Percentiles rank a stretch among this genome's conserved stretches.
These are phyloP conservation scores for Ormyrus pomaceus DNA, from an alignment of 2,888 invertebrate species.

Conservation along the genomic window DNA sequence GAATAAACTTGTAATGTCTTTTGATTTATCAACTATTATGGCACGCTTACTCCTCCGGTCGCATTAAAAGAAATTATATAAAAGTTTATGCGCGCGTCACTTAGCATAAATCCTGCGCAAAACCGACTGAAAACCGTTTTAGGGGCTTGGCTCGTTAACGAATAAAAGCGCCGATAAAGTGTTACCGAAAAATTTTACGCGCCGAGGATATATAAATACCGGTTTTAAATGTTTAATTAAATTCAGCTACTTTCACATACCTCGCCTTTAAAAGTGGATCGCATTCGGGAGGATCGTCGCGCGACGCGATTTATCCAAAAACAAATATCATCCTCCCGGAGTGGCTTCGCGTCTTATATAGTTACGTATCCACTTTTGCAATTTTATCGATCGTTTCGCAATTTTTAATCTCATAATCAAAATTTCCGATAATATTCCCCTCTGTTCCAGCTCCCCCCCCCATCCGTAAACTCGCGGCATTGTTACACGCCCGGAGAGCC, in stretches of 20 bases:
- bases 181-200: slow-evolving; percentile 11
- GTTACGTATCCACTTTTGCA: neutral
- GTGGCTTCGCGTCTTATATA: neutral
- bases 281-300: slow-evolving; percentile 8
- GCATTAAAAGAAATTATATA: too few species aligned
- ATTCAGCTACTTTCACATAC: slow-evolving; percentile 39
- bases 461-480: too few species aligned
- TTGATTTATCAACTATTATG: too few species aligned
- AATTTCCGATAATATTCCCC: too few species aligned
- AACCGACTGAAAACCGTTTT: neutral
- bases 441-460: too few species aligned
- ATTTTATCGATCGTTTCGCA: neutral
- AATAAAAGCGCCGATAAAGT: neutral
- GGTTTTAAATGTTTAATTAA: slow-evolving; percentile 27
- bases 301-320: neutral
- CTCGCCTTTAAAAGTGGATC: slow-evolving; percentile 37
- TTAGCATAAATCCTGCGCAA: too few species aligned
- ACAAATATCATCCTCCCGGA: slow-evolving; percentile 1
- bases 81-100: too few species aligned
- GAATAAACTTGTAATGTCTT: too few species aligned
- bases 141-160: slow-evolving; percentile 19
- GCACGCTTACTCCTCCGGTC: too few species aligned
- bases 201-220: slow-evolving; percentile 21
- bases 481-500: too few species aligned
- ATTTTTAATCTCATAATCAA: too few species aligned